Conservation (phyloP, 1,140 invertebrate species). For the Drosophila virilis region DNA sequence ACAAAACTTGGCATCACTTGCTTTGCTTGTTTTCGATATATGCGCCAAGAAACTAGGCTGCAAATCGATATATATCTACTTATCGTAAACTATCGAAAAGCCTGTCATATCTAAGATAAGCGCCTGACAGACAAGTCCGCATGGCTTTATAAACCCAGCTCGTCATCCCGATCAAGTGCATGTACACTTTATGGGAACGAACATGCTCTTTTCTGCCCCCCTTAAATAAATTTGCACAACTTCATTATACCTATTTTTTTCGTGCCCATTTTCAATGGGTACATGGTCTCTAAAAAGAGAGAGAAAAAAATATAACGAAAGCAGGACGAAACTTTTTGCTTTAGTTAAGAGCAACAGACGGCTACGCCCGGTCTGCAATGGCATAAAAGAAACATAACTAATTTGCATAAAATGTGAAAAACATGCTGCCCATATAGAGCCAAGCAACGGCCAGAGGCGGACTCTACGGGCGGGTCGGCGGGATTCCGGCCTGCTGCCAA, state of each 20-base stretch:
- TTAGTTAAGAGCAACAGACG: constrained; percentile 64
- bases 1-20: too few species aligned
- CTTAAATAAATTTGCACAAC: background rate
- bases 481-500: constrained; percentile 3
- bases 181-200: background rate
- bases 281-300: constrained; percentile 17
- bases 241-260: background rate
- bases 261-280: background rate
- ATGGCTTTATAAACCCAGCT: too few species aligned
- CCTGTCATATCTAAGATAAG: too few species aligned
- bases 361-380: constrained; percentile 30
- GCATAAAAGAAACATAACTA: constrained; percentile 82
- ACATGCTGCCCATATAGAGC: constrained; percentile 16
- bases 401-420: constrained; percentile 79
- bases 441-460: background rate
- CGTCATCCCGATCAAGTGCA: too few species aligned
- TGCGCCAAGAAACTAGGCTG: too few species aligned
- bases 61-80: too few species aligned
- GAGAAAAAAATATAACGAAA: constrained; percentile 19
- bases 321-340: constrained; percentile 41
- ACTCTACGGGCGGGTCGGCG: background rate
- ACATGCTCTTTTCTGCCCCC: background rate
- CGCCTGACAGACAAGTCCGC: too few species aligned
- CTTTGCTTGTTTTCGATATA: too few species aligned
- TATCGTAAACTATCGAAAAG: too few species aligned